Percentiles rank a stretch among this genome's conserved stretches.
Evolutionary conservation across 2,797 vertebrate species (phyloP).

Genomic region (Hyperoplus immaculatus): DNA sequence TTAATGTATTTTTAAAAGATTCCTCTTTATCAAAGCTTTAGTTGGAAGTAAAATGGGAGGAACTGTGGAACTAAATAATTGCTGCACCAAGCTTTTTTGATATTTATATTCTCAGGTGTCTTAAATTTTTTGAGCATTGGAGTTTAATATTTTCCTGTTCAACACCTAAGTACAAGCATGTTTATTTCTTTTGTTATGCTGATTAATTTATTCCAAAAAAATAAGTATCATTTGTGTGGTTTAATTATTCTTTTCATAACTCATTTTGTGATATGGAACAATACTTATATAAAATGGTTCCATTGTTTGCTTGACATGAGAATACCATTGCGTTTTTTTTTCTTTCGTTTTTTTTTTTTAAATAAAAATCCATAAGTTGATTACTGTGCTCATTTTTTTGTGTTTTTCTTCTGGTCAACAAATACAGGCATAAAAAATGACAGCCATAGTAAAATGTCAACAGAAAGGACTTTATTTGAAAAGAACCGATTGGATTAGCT

Average conservation of each 20-base stretch:
- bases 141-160: slow-evolving; percentile 79
- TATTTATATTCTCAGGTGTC: slow-evolving; percentile 89
- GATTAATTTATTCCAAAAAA: slow-evolving; percentile 88
- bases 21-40: slow-evolving; percentile 78
- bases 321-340: slow-evolving; percentile 74
- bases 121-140: slow-evolving; percentile 78
- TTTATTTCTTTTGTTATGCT: slow-evolving; percentile 79
- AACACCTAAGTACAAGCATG: slow-evolving; percentile 81
- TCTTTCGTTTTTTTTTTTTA: slow-evolving; percentile 61
- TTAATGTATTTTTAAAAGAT: slow-evolving; percentile 69
- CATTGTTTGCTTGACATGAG: slow-evolving; percentile 84
- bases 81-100: slow-evolving; percentile 83
- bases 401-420: not conserved
- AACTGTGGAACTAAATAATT: slow-evolving; percentile 78
- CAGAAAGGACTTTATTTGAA: not conserved
- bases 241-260: slow-evolving; percentile 83
- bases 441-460: not conserved
- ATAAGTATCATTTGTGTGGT: slow-evolving; percentile 83
- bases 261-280: slow-evolving; percentile 84
- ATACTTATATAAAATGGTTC: slow-evolving; percentile 81
- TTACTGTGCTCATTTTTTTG: not conserved
- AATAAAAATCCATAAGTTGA: slow-evolving; percentile 78
- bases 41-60: slow-evolving; percentile 66
- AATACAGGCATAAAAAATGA: not conserved
- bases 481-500: not conserved